Evolutionary conservation across 2,797 vertebrate species (phyloP).

Genomic region (Esox masquinongy): DNA sequence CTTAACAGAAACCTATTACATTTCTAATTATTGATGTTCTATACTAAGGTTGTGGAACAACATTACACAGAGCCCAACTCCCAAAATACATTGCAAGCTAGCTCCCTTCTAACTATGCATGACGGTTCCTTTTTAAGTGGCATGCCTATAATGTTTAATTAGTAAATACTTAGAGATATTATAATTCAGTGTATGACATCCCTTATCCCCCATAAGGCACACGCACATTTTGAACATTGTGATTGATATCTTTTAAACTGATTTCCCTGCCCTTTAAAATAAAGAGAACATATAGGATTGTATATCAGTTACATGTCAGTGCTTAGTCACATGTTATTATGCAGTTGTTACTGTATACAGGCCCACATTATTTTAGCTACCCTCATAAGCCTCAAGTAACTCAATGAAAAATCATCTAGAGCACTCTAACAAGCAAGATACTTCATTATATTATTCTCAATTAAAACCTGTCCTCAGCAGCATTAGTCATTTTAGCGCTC

Average conservation of each 20-base stretch:
- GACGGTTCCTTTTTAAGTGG: not conserved
- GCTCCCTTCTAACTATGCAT: not conserved
- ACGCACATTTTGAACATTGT: not conserved
- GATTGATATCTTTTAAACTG: not conserved
- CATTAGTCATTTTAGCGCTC: constrained; percentile 80
- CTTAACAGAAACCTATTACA: not conserved
- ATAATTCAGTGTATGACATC: not conserved
- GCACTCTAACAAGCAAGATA: constrained; percentile 74
- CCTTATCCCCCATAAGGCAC: not conserved
- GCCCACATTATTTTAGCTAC: constrained; percentile 4
- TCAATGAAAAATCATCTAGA: constrained; percentile 64
- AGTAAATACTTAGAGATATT: not conserved
- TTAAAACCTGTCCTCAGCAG: constrained; percentile 79
- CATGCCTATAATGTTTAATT: not conserved
- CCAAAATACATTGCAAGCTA: not conserved
- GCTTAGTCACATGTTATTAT: not conserved
- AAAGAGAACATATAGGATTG: constrained; percentile 13
- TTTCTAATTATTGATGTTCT: not conserved
- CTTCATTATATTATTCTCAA: constrained; percentile 81
- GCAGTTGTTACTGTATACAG: not conserved
- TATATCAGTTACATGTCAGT: no score
- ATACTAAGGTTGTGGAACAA: not conserved
- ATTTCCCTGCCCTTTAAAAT: constrained; percentile 6
- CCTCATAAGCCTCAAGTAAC: constrained; percentile 44
- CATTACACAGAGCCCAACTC: not conserved